Evolutionary conservation across 37 sponge, comb jelly and placozoan species (phyloP), one percentile per base, ranked within the genome.

Genomic region (Cladorhizidae sp.): DNA sequence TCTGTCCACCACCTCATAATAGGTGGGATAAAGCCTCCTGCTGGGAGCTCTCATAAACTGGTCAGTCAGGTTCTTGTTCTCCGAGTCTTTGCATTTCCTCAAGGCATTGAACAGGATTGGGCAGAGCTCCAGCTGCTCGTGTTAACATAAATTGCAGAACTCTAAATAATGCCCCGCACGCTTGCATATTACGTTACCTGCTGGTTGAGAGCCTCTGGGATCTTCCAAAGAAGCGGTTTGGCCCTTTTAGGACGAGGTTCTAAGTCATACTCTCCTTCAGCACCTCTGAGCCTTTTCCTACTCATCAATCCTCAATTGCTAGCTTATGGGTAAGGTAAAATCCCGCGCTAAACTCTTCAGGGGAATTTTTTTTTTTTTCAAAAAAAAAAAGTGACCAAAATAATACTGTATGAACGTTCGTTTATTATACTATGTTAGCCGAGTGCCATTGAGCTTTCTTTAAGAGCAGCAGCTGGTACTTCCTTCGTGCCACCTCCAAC

Each of bases 1-100:
- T 52, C 42, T 12, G 12, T 63, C 28, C 2, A 91, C 56, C 29
- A 57, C 65, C 0, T 91, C 87, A 69, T 91, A 91, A 54, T 91
- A 91, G 40, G 73, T 74, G 0, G 91, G 91, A 17, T 41, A 45
- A 0, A 63, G 38, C 31, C 83, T 51, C 28, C 83, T 58, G 57
- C 77, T 86, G 18, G 91, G 91, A 1, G 71, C 54, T 35, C 87
- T 69, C 26, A 91, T 40, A 2, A 91, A 61, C 55, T 36, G 43
- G 11, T 82, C 81, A 43, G 83, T 85, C 57, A 90, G 49, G 22
- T 15, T 56, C 6, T 28, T 69, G 50, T 70, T 75, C 23, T 73
- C 70, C 2, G 64, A 75, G 33, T 81, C 91, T 51, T 76, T 85
- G 77, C 57, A 80, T 14, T 40, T 64, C 22, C 91, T 62, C 35